Conservation (phyloP, 2,888 invertebrate species). For the Meiosimyza decipiens region DNA sequence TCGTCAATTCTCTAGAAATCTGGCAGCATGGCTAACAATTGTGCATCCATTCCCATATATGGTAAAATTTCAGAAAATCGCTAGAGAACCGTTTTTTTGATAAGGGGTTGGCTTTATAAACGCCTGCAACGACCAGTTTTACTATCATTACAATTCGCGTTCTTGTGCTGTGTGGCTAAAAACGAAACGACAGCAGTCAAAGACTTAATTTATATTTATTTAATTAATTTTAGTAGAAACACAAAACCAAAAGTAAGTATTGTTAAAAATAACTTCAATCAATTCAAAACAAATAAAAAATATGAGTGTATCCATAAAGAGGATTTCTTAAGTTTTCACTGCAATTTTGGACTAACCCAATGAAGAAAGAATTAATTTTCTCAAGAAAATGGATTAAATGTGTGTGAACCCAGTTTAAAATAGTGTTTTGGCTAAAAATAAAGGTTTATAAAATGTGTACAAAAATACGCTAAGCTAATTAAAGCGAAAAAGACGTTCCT, state of each 20-base stretch:
- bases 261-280: constrained; percentile 9
- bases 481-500: too few relatives aligned
- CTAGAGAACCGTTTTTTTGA: constrained; percentile 55
- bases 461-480: too few relatives aligned
- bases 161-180: constrained; percentile 64
- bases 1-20: constrained; percentile 52
- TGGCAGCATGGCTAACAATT: constrained; percentile 52
- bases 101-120: constrained; percentile 65
- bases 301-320: constrained; percentile 4
- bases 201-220: constrained; percentile 66
- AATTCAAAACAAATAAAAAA: constrained; percentile 18
- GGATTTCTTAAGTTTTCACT: too few relatives aligned
- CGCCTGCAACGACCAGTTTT: constrained; percentile 63
- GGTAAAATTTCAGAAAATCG: constrained; percentile 63
- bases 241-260: constrained; percentile 54
- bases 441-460: too few relatives aligned
- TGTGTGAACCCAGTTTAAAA: too few relatives aligned
- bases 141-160: constrained; percentile 66
- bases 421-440: too few relatives aligned
- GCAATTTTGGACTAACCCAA: too few relatives aligned
- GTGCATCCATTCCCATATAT: constrained; percentile 66
- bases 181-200: constrained; percentile 56
- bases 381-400: too few relatives aligned
- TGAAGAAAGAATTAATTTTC: too few relatives aligned
- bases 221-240: constrained; percentile 63